These are phyloP conservation scores for Xiphias gladius DNA, from an alignment of 2,113 vertebrate genomes.

Conservation along the genomic window DNA sequence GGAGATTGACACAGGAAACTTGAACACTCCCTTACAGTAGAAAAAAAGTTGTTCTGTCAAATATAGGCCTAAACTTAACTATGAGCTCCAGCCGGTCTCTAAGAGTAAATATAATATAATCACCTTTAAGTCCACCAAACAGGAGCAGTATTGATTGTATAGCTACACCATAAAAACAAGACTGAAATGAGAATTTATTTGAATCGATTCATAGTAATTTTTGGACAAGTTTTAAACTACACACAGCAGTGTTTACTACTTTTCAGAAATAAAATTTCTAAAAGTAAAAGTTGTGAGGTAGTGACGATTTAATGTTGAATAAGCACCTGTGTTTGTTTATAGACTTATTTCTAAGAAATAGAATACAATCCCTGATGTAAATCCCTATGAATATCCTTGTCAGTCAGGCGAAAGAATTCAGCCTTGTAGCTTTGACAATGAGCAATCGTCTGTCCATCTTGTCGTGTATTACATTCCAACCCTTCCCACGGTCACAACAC, in stretches of 20 bases:
- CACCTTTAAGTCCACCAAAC: background rate
- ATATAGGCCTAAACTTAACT: conserved; percentile 26
- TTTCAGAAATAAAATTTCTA: background rate
- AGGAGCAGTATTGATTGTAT: background rate
- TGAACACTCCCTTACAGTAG: background rate
- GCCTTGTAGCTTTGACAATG: conserved; percentile 39
- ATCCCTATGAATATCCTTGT: conserved; percentile 26
- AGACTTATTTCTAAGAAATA: background rate
- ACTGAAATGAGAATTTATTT: background rate
- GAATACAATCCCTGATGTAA: background rate
- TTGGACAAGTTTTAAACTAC: no score
- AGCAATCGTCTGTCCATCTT: conserved; percentile 40
- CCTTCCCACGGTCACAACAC: conserved; percentile 53
- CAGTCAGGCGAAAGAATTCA: conserved; percentile 38
- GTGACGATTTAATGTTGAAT: background rate
- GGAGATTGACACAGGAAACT: conserved; percentile 2
- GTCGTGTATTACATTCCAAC: conserved; percentile 54
- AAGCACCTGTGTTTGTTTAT: conserved; percentile 1
- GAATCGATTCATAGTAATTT: no score
- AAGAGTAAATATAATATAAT: conserved; percentile 1
- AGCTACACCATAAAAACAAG: background rate
- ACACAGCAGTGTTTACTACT: background rate
- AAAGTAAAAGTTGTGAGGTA: background rate
- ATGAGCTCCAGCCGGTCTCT: conserved; percentile 5
- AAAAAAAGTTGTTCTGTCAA: conserved; percentile 20